Conservation (phyloP, 2,113 vertebrate genomes). For the Stegastes partitus region DNA sequence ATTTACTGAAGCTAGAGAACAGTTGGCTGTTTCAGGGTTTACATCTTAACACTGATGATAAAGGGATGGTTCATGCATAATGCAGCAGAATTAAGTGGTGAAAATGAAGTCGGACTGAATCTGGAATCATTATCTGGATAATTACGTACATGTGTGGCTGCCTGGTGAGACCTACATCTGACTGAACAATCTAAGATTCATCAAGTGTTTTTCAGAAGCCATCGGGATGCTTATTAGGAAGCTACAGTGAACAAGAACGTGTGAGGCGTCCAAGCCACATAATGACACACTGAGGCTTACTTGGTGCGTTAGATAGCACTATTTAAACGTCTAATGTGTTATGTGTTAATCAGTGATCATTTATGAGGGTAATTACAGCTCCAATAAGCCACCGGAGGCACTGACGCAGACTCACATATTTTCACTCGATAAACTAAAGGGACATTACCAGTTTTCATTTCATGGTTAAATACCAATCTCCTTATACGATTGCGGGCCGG, state of each 20-base stretch:
- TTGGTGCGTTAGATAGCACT: slow-evolving; percentile 51
- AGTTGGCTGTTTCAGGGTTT: slow-evolving; percentile 27
- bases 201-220: slow-evolving; percentile 55
- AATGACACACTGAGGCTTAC: slow-evolving; percentile 45
- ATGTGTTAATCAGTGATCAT: slow-evolving; percentile 56
- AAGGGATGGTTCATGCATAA: slow-evolving; percentile 32
- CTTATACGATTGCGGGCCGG: slow-evolving; percentile 71
- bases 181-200: slow-evolving; percentile 51
- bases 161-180: slow-evolving; percentile 46
- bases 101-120: slow-evolving; percentile 30
- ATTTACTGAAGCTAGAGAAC: slow-evolving; percentile 48
- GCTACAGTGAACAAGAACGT: slow-evolving; percentile 49
- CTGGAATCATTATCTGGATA: slow-evolving; percentile 43
- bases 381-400: slow-evolving; percentile 47
- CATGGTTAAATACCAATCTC: slow-evolving; percentile 76
- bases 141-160: slow-evolving; percentile 45
- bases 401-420: slow-evolving; percentile 60
- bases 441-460: slow-evolving; percentile 77
- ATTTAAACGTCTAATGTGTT: slow-evolving; percentile 58
- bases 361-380: slow-evolving; percentile 64
- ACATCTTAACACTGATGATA: slow-evolving; percentile 45
- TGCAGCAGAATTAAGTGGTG: slow-evolving; percentile 30
- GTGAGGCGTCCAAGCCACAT: slow-evolving; percentile 60
- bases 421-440: slow-evolving; percentile 70
- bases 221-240: slow-evolving; percentile 53